Evolutionary conservation across 2,113 vertebrate species (phyloP).

Genomic region (Beaufortia kweichowensis): DNA sequence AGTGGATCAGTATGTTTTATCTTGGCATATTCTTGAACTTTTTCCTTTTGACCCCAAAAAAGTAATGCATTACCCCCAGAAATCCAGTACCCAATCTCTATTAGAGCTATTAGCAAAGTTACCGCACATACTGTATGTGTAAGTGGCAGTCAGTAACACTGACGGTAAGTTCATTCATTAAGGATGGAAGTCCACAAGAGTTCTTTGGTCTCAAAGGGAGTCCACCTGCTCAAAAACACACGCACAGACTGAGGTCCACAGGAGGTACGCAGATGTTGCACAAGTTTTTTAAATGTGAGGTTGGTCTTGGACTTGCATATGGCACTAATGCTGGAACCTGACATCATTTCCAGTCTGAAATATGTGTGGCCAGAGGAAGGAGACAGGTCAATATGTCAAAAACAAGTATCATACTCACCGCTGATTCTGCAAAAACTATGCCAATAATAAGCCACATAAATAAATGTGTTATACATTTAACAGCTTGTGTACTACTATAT

Average conservation of each 20-base stretch:
- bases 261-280: conserved; percentile 78
- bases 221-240: conserved; percentile 57
- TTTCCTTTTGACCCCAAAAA: too few relatives aligned
- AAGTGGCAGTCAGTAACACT: conserved; percentile 18
- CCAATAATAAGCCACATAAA: conserved; percentile 60
- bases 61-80: conserved; percentile 60
- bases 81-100: conserved; percentile 22
- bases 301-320: conserved; percentile 69
- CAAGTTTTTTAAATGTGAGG: conserved; percentile 63
- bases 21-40: too few relatives aligned
- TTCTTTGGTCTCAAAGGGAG: conserved; percentile 42
- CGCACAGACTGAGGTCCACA: conserved; percentile 65
- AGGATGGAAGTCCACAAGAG: conserved; percentile 6
- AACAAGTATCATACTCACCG: conserved; percentile 52
- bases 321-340: conserved; percentile 71
- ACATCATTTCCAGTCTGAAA: conserved; percentile 71
- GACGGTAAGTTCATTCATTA: conserved; percentile 39
- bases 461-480: conserved; percentile 63
- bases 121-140: neutral
- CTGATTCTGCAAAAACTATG: conserved; percentile 30
- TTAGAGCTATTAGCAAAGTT: neutral
- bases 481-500: conserved; percentile 47
- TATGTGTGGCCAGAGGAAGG: conserved; percentile 56
- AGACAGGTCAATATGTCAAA: conserved; percentile 58
- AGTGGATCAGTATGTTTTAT: too few relatives aligned